Evolutionary conservation across 2,888 invertebrate genomes (phyloP).

Genomic region (Mimas tiliae): DNA sequence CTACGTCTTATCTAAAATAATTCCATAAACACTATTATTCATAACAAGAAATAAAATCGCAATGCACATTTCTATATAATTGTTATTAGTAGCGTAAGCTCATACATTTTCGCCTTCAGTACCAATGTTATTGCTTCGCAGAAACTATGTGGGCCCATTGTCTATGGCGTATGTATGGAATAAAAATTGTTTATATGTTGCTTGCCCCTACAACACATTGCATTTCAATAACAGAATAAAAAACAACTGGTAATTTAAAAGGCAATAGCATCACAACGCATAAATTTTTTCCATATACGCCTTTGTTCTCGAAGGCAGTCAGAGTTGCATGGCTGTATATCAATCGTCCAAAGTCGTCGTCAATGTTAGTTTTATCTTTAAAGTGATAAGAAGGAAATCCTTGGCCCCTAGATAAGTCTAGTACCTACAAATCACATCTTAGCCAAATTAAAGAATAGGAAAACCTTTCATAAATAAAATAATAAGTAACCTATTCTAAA

Average conservation of each 20-base stretch:
- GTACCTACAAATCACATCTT: too few species aligned
- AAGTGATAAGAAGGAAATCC: too few species aligned
- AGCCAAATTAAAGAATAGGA: too few species aligned
- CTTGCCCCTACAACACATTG: background rate
- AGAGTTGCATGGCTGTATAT: background rate
- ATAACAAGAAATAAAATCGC: background rate
- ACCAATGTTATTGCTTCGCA: constrained; percentile 17
- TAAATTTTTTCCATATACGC: background rate
- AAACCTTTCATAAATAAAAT: too few species aligned
- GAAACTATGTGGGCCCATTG: constrained; percentile 27
- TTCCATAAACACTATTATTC: too few species aligned
- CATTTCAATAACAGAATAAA: constrained; percentile 2
- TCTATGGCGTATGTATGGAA: constrained; percentile 7
- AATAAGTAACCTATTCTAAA: too few species aligned
- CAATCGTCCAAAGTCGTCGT: background rate
- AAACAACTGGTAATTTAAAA: background rate
- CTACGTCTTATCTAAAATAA: too few species aligned
- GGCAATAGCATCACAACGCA: background rate
- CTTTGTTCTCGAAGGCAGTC: background rate
- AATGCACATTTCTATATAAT: background rate
- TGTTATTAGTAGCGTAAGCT: background rate
- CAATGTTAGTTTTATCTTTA: too few species aligned
- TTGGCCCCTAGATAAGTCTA: too few species aligned
- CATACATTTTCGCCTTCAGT: constrained; percentile 17
- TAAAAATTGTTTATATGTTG: constrained; percentile 13